Conservation (phyloP, 2,113 vertebrate species). For the Aegithalos caudatus region DNA sequence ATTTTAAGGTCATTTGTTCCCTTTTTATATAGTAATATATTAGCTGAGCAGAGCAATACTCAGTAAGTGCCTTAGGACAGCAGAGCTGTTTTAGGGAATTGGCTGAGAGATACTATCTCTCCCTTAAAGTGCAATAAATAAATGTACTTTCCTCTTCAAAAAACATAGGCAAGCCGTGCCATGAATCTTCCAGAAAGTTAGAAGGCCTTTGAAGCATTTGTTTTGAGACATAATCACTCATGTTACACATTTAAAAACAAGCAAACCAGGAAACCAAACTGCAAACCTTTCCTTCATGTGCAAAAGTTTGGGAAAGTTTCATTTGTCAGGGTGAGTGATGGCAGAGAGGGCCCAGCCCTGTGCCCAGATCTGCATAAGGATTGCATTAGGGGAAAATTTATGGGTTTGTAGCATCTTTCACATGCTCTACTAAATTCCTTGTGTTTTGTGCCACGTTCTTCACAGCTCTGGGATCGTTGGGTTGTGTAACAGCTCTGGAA, state of each 20-base stretch:
- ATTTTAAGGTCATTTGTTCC: conserved; percentile 33
- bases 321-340: background rate
- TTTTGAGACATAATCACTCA: background rate
- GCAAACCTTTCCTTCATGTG: background rate
- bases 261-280: background rate
- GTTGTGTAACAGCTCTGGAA: background rate
- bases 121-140: conserved; percentile 29
- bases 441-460: background rate
- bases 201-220: background rate
- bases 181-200: conserved; percentile 38
- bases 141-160: conserved; percentile 13
- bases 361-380: background rate
- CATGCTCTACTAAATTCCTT: background rate
- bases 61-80: background rate
- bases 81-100: conserved; percentile 11
- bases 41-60: conserved; percentile 13
- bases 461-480: rapidly evolving
- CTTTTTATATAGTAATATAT: conserved; percentile 2
- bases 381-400: background rate
- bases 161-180: background rate
- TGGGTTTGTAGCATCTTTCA: background rate
- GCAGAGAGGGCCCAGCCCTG: background rate
- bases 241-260: background rate
- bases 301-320: background rate
- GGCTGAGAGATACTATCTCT: background rate